Base-by-base conservation (phyloP, 2,888 invertebrate genomes). In the Pristionchus arcanus region DNA sequence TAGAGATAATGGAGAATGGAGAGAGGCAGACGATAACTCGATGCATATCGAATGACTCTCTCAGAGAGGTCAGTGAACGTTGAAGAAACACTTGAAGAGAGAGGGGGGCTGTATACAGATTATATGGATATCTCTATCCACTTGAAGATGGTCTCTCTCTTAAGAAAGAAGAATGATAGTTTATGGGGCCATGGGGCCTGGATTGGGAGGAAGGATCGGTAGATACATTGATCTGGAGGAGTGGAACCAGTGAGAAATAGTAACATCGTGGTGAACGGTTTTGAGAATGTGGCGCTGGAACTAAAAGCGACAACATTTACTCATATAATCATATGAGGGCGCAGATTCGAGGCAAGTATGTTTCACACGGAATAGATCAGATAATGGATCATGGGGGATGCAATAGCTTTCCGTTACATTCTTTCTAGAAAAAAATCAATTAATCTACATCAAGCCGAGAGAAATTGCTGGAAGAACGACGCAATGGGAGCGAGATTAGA, bases 71-170 rank as follows among this genome's bases (percentile, higher is more conserved):
- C 81, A 81, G 81, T n/a, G 42, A 81, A 7, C n/a, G 81, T 16
- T 15, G 28, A 34, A 59, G 59, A 55, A 85, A 63, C 85, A 85
- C 85, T 63, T 85, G 85, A 85, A 55, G 55, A 21, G 53, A 25
- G 77, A 11, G 28, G 11, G 7, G 83, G 83, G 59, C 86, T 68
- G 81, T 81, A 81, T 81, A 81, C 81, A 81, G 81, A 81, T 81
- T 81, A 81, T 53, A 81, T 81, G 81, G 81, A 81, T 81, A 81
- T 81, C 49, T 77, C 74, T 21, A 74, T 81, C 81, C 81, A 81
- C 81, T 81, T 81, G 81, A 81, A 25, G 77, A 77, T 42, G 49
- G 53, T 53, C 81, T 81, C 81, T 81, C 81, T 49, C 42, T 7
- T 49, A 49, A 49, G 42, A 81, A 53, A 53, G 81, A 81, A 77